A percentile compares a stretch with the other conserved stretches of the same genome.
Evolutionary conservation across 2,113 vertebrate genomes (phyloP).

Genomic region (Phocoena sinus): DNA sequence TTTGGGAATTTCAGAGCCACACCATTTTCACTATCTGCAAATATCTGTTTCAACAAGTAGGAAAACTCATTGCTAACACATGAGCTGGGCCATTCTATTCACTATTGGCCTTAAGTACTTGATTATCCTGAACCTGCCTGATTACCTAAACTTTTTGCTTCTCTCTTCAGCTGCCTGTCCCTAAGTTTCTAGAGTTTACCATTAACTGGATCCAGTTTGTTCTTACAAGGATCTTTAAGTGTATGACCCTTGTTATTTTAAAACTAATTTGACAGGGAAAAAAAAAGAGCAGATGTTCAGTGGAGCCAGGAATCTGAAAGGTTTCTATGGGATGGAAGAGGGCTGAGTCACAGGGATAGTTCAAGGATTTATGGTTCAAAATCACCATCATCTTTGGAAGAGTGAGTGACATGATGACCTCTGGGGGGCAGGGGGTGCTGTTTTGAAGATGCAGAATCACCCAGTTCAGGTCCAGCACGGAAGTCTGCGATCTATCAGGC

Average conservation of each 20-base stretch:
- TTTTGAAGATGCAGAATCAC: not conserved
- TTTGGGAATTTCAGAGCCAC: not conserved
- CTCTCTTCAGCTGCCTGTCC: not conserved
- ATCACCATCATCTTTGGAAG: not conserved
- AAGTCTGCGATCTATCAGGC: not conserved
- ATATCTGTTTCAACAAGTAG: not conserved
- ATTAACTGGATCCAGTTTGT: not conserved
- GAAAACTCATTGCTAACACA: not conserved
- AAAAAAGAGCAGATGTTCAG: not conserved
- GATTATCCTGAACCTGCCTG: not conserved
- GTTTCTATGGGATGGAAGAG: not conserved
- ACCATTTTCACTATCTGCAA: not conserved
- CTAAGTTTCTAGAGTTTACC: not conserved
- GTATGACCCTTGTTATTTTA: not conserved
- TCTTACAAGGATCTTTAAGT: not conserved
- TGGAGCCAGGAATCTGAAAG: not conserved
- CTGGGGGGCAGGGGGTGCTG: not conserved
- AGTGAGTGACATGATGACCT: not conserved
- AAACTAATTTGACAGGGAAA: not conserved
- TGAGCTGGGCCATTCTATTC: not conserved
- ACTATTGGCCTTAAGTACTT: not conserved
- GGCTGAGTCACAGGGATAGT: not conserved
- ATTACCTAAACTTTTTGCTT: not conserved
- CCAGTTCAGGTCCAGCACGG: not conserved
- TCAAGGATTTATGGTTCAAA: not conserved